These are phyloP conservation scores for Hyperoodon ampullatus DNA, from an alignment of 2,113 vertebrate species.

Conservation along the genomic window DNA sequence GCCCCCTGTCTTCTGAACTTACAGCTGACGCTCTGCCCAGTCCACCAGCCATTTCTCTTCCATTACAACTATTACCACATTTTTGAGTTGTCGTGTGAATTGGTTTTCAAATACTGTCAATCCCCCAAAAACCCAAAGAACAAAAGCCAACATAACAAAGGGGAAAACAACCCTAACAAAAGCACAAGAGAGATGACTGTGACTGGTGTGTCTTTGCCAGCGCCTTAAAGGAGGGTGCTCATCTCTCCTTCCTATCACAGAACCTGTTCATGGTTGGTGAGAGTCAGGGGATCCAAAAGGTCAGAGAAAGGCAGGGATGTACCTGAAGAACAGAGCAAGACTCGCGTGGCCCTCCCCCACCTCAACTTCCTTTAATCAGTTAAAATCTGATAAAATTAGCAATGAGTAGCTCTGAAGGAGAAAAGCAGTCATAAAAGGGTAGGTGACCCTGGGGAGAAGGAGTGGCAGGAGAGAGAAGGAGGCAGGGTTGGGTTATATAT, in stretches of 20 bases:
- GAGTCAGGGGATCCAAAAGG: neutral
- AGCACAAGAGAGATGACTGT: neutral
- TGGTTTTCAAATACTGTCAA: conserved; percentile 34
- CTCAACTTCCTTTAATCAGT: conserved; percentile 27
- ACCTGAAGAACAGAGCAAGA: neutral
- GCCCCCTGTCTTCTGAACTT: neutral
- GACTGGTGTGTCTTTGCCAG: neutral
- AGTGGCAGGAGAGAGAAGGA: neutral
- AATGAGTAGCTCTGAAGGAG: neutral
- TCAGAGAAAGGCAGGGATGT: conserved; percentile 5
- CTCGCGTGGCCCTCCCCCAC: neutral
- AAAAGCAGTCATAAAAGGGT: neutral
- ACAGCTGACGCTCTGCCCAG: neutral
- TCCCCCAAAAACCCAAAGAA: neutral
- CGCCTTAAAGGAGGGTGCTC: neutral
- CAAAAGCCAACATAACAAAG: neutral
- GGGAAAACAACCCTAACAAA: neutral
- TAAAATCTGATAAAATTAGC: conserved; percentile 58
- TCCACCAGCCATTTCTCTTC: neutral
- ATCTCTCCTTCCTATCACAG: neutral
- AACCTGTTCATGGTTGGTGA: neutral
- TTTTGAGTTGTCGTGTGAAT: neutral
- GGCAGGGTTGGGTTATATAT: neutral
- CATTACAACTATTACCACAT: neutral
- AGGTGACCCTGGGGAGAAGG: neutral